phyloP scores from a whole-genome alignment of 2,888 invertebrate genomes.

The Drosophila monieri region DNA sequence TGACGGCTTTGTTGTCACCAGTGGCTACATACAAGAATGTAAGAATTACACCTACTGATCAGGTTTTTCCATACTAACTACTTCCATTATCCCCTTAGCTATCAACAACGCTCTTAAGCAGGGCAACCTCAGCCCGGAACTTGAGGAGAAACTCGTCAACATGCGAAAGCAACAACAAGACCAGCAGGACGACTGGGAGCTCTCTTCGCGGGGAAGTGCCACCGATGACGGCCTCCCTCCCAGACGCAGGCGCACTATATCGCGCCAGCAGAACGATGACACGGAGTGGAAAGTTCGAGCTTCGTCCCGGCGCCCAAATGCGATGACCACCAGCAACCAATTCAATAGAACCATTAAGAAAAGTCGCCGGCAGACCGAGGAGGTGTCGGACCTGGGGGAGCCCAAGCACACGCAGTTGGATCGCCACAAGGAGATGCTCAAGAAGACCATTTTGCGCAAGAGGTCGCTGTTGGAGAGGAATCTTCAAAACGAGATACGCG shows the following conservation, averaged over 20 bases:
- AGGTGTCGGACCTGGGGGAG: slow-evolving; percentile 87
- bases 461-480: slow-evolving; percentile 94
- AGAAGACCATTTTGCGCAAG: slow-evolving; percentile 96
- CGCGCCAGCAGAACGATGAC: slow-evolving; percentile 51
- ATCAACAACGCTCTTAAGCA: slow-evolving; percentile 96
- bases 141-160: slow-evolving; percentile 95
- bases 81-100: slow-evolving; percentile 83
- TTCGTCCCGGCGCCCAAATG: slow-evolving; percentile 49
- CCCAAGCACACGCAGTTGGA: slow-evolving; percentile 88
- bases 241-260: slow-evolving; percentile 42
- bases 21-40: slow-evolving; percentile 97
- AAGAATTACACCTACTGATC: slow-evolving; percentile 81
- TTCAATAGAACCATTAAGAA: slow-evolving; percentile 44
- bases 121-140: slow-evolving; percentile 95
- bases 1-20: slow-evolving; percentile 91
- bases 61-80: background rate
- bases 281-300: slow-evolving; percentile 64
- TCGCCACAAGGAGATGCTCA: slow-evolving; percentile 95
- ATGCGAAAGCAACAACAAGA: slow-evolving; percentile 94
- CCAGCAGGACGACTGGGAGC: slow-evolving; percentile 84
- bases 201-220: slow-evolving; percentile 28
- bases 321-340: slow-evolving; percentile 21
- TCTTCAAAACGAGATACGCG: slow-evolving; percentile 94
- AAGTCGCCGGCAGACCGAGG: slow-evolving; percentile 41
- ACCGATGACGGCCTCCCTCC: slow-evolving; percentile 37